A percentile compares a stretch with the other conserved stretches of the same genome.
Conservation (phyloP, 2,113 vertebrate species). For the Chaetura pelagica region DNA sequence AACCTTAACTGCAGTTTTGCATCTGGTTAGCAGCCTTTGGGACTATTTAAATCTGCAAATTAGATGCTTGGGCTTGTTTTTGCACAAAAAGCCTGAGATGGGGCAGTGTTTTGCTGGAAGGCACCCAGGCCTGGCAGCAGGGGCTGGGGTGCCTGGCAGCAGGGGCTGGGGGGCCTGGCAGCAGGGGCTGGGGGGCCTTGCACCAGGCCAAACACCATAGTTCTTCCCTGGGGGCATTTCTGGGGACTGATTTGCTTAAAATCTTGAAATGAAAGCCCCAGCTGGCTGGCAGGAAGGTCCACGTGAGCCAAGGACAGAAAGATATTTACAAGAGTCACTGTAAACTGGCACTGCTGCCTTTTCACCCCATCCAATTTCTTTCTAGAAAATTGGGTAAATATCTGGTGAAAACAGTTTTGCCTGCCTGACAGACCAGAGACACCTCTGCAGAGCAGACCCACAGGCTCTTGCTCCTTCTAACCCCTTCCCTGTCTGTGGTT, state of each 20-base stretch:
- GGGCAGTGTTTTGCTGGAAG: not conserved
- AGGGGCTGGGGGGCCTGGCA: too few relatives aligned
- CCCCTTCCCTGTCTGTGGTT: not conserved
- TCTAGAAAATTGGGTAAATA: not conserved
- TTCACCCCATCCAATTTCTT: not conserved
- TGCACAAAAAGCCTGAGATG: not conserved
- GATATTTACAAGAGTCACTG: not conserved
- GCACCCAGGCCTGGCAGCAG: not conserved
- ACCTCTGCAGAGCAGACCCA: not conserved
- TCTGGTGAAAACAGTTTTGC: not conserved
- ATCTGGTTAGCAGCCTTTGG: not conserved
- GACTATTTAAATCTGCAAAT: not conserved
- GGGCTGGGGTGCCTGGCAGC: not conserved
- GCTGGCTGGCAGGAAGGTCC: not conserved
- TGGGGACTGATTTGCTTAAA: not conserved
- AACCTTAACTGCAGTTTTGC: not conserved
- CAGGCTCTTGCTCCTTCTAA: not conserved
- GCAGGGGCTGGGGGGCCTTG: too few relatives aligned
- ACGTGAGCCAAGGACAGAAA: not conserved
- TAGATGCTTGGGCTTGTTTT: not conserved
- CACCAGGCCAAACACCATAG: rapidly evolving
- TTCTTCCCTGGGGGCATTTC: rapidly evolving
- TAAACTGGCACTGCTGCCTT: not conserved
- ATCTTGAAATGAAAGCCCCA: not conserved
- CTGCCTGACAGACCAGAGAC: not conserved